Evolutionary conservation across 2,797 vertebrate species (phyloP).

Genomic region (Xenentodon cancila): DNA sequence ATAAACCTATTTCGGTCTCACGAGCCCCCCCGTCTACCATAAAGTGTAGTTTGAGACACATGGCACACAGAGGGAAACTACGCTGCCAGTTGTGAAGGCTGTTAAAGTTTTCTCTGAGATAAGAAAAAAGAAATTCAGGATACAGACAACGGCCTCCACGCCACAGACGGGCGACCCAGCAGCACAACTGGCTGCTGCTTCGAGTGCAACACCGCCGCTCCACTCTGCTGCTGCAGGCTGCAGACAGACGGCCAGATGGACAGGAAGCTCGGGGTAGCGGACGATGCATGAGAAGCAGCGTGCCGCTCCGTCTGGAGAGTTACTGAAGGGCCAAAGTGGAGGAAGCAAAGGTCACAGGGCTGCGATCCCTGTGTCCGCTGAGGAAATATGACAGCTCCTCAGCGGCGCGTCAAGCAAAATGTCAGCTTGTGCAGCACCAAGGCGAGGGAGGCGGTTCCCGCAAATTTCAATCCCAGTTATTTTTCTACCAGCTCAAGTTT

Average conservation of each 20-base stretch:
- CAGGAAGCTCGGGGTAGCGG: constrained; percentile 22
- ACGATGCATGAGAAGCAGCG: constrained; percentile 25
- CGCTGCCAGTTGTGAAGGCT: constrained; percentile 55
- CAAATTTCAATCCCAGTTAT: neutral
- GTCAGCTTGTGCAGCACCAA: neutral
- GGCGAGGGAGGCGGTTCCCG: neutral
- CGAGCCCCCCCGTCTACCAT: neutral
- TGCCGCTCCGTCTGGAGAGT: constrained; percentile 18
- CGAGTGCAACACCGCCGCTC: constrained; percentile 28
- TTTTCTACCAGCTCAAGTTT: no score
- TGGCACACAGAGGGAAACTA: constrained; percentile 69
- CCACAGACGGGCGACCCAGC: constrained; percentile 3
- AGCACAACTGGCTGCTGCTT: constrained; percentile 17
- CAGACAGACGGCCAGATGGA: constrained; percentile 9
- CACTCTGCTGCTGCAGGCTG: constrained; percentile 19
- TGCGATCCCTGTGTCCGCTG: constrained; percentile 19
- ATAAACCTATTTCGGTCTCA: constrained; percentile 18
- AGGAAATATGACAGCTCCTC: constrained; percentile 14
- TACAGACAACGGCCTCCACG: neutral
- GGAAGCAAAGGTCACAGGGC: constrained; percentile 45
- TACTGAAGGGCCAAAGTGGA: constrained; percentile 18
- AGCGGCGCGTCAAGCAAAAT: neutral
- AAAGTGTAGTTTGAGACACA: constrained; percentile 51
- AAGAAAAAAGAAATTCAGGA: neutral
- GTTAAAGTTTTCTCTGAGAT: constrained; percentile 31